Evolutionary conservation across 2,113 vertebrate species (phyloP), one percentile per base, ranked within the genome.

Genomic region (Gadus chalcogrammus): DNA sequence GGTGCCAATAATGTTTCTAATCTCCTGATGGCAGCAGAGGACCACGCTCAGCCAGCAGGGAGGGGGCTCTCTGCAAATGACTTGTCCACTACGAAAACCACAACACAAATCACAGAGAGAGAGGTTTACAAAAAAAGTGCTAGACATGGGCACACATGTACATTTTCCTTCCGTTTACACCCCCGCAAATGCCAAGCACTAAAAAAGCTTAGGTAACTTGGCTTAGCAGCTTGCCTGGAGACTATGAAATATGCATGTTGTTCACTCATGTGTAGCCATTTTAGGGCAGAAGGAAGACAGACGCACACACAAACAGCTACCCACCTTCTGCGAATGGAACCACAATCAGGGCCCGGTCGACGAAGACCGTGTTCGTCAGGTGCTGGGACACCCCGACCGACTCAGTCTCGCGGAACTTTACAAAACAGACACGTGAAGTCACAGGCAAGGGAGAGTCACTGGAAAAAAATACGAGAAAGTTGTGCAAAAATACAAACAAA

Each of bases 81-180:
- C 96, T 97, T 97, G 96, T 97, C 93, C 95, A 97, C 95, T 98
- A 98, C 91, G 95, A 97, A 98, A 96, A 97, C 95, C 95, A 97
- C 95, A 90, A 98, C 95, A 98, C 95, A 99, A 95, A 98, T 97
- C 95, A 97, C 95, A 99, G 93, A 99, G 94, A 98, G 92, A 96
- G 95, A 94, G 93, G 92, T 97, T 96, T 95, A 97, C 94, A 92
- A 92, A 69, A 94, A 92, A 94, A 92, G 91, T 89, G 92, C 94
- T 95, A 91, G 85, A 89, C 88, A 89, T 78, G 85, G 85, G 88
- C 86, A 91, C 80, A 91, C 84, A 90, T 89, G 72, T 82, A 87
- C 73, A 86, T 81, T 84, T 82, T 71, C 86, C 80, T 79, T 82
- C 72, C 12, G 8, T 81, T 71, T 75, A 80, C 52, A 82, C 75